Evolutionary conservation across 1,140 invertebrate genomes (phyloP), one percentile per base, ranked within the genome.

Genomic region (Hycleus cichorii): DNA sequence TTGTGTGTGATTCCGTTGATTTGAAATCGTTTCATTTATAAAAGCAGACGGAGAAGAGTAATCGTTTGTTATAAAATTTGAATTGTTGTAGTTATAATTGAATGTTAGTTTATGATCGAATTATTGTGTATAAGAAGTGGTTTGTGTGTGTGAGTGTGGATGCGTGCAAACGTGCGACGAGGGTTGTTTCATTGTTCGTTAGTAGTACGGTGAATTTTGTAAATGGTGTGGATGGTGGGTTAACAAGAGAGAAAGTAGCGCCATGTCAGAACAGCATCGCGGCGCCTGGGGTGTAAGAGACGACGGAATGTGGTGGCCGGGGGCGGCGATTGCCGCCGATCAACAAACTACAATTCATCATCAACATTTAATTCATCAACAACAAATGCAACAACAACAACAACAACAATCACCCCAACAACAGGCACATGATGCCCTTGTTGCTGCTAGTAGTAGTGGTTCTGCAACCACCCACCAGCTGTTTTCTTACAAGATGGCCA

Each of bases 401-500:
- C 78, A 80, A 51, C 76, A 77, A 63, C 67, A 72, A 27, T 66
- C 70, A 39, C 69, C 69, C 27, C 64, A 76, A 62, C 75, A 76
- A 60, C 44, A 12, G 32, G 72, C 74, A 57, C 71, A 77, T 42
- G 75, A 74, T 26, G 74, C 74, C 3, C n/a, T 32, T 27, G 40
- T 42, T 11, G 57, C 75, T 69, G 69, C 53, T 25, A 80, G 78
- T 63, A 80, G 78, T 63, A 80, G 79, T 50, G 79, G 79, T 9
- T 77, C 83, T 46, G 83, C 81, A 38, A 76, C 78, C 47, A 74
- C 78, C 10, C 87, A 89, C 70, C 88, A 89, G 72, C 78, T 89
- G 60, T 89, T 89, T 71, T 84, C 84, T 58, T 90, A 90, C 76
- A 90, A 90, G 80, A 89, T 90, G 87, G 84, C 87, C 70, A 85